A percentile compares a stretch with the other conserved stretches of the same genome.
These are phyloP conservation scores for Drosophila seclusa DNA, from an alignment of 2,888 invertebrate genomes.

Conservation along the genomic window DNA sequence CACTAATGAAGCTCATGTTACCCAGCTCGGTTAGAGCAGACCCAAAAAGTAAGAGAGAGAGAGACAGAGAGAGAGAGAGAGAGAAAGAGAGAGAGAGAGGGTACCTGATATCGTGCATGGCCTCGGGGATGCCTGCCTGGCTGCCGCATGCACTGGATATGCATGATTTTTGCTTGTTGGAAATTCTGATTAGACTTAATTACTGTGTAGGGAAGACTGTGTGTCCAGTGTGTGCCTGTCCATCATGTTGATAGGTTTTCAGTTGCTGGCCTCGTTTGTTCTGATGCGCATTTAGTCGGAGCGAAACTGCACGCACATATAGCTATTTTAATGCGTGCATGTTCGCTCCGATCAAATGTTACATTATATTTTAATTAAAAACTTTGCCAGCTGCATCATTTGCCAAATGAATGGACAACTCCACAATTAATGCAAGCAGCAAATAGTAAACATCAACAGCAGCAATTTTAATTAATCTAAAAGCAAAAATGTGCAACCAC, in stretches of 20 bases:
- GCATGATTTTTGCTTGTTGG: constrained; percentile 79
- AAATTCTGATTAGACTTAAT: constrained; percentile 81
- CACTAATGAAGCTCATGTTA: constrained; percentile 82
- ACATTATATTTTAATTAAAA: constrained; percentile 78
- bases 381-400: constrained; percentile 75
- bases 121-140: constrained; percentile 30
- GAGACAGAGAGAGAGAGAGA: background rate
- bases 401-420: constrained; percentile 74
- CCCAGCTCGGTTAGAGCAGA: constrained; percentile 25
- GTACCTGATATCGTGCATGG: constrained; percentile 43
- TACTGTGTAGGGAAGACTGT: constrained; percentile 62
- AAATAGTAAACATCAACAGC: constrained; percentile 46
- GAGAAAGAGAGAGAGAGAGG: constrained; percentile 1
- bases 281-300: constrained; percentile 31
- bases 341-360: constrained; percentile 64
- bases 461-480: constrained; percentile 73
- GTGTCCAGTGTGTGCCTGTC: constrained; percentile 49
- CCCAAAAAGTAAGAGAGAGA: background rate
- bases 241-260: constrained; percentile 73
- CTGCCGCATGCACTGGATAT: constrained; percentile 57
- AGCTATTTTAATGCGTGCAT: constrained; percentile 25
- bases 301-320: background rate
- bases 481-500: constrained; percentile 66
- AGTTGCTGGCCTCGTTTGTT: constrained; percentile 41
- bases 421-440: constrained; percentile 62